Conservation (phyloP, 2,113 vertebrate species). For the Tetrax tetrax region DNA sequence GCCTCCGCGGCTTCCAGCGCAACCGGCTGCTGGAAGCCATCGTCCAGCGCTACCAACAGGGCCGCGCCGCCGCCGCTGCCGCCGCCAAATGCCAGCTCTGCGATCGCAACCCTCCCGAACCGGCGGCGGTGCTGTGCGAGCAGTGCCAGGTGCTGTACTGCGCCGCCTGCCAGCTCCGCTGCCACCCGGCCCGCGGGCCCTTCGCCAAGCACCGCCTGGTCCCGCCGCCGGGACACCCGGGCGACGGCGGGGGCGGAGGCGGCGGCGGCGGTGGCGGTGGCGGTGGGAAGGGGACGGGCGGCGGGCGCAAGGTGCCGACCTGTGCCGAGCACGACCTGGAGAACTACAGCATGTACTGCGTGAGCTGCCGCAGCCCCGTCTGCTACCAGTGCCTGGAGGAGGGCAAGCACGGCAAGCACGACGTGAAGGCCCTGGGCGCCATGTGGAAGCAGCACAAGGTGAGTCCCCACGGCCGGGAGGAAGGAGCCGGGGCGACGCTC, state of each 20-base stretch:
- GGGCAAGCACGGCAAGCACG: slow-evolving; percentile 88
- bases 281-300: slow-evolving; percentile 18
- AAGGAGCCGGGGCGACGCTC: not conserved
- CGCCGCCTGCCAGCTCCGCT: slow-evolving; percentile 89
- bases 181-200: slow-evolving; percentile 93
- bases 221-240: slow-evolving; percentile 71
- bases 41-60: slow-evolving; percentile 87
- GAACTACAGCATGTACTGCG: slow-evolving; percentile 93
- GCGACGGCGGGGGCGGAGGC: not conserved
- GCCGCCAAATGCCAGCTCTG: slow-evolving; percentile 82
- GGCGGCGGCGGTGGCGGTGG: not conserved
- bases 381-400: slow-evolving; percentile 93
- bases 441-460: slow-evolving; percentile 99
- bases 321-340: slow-evolving; percentile 94
- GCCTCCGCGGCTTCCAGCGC: slow-evolving; percentile 90
- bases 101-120: slow-evolving; percentile 82
- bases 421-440: slow-evolving; percentile 87
- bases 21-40: slow-evolving; percentile 94
- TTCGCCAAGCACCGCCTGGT: slow-evolving; percentile 92
- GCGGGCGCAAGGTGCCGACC: slow-evolving; percentile 80
- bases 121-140: slow-evolving; percentile 87
- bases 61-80: slow-evolving; percentile 24
- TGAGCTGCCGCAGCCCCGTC: slow-evolving; percentile 86
- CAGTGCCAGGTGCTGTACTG: slow-evolving; percentile 96
- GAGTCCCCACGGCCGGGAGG: not conserved